phyloP scores from a whole-genome alignment of 2,113 vertebrate species.

The Cryptoleucopteryx plumbea region DNA sequence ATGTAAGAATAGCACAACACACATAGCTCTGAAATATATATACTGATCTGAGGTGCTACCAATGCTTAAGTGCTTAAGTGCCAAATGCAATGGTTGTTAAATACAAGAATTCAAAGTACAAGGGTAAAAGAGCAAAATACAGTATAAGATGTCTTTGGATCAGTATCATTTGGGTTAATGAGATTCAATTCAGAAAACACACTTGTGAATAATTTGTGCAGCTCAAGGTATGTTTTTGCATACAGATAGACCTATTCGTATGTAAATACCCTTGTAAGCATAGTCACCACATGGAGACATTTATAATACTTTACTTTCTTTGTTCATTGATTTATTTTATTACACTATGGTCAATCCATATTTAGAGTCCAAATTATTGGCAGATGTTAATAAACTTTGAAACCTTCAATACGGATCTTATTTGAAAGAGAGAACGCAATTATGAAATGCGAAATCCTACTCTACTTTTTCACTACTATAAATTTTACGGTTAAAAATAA shows the following conservation, averaged over 20 bases:
- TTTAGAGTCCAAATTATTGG: neutral
- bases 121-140: neutral
- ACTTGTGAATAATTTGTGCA: neutral
- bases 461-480: neutral
- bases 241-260: neutral
- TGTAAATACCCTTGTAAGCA: neutral
- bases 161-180: neutral
- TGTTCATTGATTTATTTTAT: neutral
- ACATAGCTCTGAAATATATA: neutral
- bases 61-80: neutral
- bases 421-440: neutral
- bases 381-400: neutral
- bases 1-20: neutral
- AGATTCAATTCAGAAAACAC: neutral
- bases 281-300: neutral
- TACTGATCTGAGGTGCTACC: neutral
- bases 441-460: neutral
- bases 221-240: neutral
- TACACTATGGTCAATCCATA: neutral
- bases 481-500: neutral
- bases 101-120: neutral
- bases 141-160: neutral
- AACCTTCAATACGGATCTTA: neutral
- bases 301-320: neutral
- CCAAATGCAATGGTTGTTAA: neutral